Base-by-base conservation (phyloP, 2,113 vertebrate genomes). In the Psilopogon haemacephalus region DNA sequence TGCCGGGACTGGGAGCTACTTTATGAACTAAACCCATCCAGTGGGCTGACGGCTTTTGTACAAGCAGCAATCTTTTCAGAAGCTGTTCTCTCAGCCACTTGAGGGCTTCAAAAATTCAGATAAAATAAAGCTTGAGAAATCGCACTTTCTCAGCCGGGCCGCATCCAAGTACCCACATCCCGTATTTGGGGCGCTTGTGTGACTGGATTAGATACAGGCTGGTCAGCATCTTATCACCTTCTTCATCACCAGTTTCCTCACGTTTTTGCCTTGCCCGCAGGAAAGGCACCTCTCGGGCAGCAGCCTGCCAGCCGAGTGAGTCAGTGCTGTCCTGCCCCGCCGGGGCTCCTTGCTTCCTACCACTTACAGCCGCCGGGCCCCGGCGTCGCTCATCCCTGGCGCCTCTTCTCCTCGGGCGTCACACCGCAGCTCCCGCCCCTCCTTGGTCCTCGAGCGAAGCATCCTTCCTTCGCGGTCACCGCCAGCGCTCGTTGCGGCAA, bases 41-140 rank as follows among this genome's bases (percentile, higher is more conserved):
- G 40, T 2, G 3, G 50, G 12, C n/a, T 77, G 70, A 54, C 37
- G 42, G 60, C 27, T 93, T 91, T 65, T 74, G 33, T 65, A 21
- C 0, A 6, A 70, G 33, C 23, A 73, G 52, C 58, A 72, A 20
- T 80, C 56, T 79, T 48, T 86, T 69, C n/a, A 58, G 89, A 86
- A 40, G 24, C 71, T 87, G 56, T 70, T 95, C 55, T 72, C 67
- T 72, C 64, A 75, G 26, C 71, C 79, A 77, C 84, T 91, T 54
- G 71, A 56, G 44, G 88, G 44, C 23, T 71, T 93, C 12, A 50
- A 50, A 50, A 50, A 13, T 32, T 82, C n/a, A 86, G 59, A 80
- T 84, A 75, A 90, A 68, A 86, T 21, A 84, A 83, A 83, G 15
- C 44, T 52, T 15, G 52, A 92, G 62, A 90, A 90, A 40, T n/a